A percentile compares a stretch with the other conserved stretches of the same genome.
These are phyloP conservation scores for Rutilus rutilus DNA, from an alignment of 2,113 vertebrate species.

Conservation along the genomic window DNA sequence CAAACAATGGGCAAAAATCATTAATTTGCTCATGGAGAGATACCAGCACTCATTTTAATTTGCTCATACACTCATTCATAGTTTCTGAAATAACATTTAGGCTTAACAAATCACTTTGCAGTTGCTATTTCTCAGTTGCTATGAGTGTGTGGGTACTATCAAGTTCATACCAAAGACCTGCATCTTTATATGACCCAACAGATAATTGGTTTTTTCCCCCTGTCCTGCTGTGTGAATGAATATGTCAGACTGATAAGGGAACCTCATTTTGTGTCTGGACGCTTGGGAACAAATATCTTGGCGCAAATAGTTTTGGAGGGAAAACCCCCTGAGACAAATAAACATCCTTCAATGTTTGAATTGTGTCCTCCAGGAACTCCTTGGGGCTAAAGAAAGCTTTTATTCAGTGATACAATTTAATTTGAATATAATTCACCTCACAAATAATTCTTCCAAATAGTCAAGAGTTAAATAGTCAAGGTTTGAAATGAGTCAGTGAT, in stretches of 20 bases:
- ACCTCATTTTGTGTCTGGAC: conserved; percentile 14
- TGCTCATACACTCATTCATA: background rate
- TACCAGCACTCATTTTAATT: background rate
- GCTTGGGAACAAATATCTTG: background rate
- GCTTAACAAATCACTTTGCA: background rate
- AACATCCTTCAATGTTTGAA: background rate
- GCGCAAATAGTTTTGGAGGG: conserved; percentile 7
- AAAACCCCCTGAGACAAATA: conserved; percentile 1
- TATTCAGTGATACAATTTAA: background rate
- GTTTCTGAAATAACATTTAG: background rate
- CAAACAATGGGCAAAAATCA: no score
- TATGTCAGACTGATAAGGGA: background rate
- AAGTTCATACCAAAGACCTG: background rate
- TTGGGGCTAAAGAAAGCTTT: background rate
- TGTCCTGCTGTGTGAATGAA: background rate
- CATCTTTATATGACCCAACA: background rate
- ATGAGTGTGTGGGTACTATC: background rate
- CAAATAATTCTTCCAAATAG: background rate
- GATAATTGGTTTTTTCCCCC: background rate
- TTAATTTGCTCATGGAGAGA: background rate
- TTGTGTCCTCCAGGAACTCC: background rate
- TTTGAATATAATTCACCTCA: background rate
- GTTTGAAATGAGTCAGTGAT: background rate
- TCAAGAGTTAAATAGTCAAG: background rate
- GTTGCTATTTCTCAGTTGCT: background rate